phyloP scores from a whole-genome alignment of 2,797 vertebrate genomes.

The Okamejei kenojei region DNA sequence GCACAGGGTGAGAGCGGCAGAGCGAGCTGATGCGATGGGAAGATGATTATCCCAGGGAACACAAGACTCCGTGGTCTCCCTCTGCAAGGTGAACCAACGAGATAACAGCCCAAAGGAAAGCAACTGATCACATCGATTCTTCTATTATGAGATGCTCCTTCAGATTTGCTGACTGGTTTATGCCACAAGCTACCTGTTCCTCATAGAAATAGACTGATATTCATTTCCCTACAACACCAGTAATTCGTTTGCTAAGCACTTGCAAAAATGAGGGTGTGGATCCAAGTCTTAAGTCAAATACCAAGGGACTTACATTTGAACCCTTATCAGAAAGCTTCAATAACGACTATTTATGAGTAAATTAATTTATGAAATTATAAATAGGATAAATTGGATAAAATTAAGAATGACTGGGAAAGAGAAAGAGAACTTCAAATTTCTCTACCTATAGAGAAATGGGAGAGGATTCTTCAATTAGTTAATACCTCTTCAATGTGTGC shows the following conservation, averaged over 20 bases:
- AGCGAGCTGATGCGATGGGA: not conserved
- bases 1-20: not conserved
- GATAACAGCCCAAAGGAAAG: conserved; percentile 60
- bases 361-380: no score
- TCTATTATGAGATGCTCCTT: not conserved
- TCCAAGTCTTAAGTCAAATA: not conserved
- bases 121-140: conserved; percentile 53
- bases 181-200: not conserved
- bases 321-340: no score
- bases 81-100: conserved; percentile 57
- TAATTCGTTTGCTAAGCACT: not conserved
- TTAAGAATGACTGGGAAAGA: no score
- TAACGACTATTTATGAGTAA: no score
- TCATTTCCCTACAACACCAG: not conserved
- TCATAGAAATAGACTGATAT: not conserved
- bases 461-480: no score
- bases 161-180: not conserved
- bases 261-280: not conserved
- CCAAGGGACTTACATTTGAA: no score
- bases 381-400: no score
- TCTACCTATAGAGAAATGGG: no score
- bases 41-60: conserved; percentile 1
- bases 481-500: no score
- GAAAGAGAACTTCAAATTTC: no score
- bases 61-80: conserved; percentile 43